phyloP scores from a whole-genome alignment of 2,888 invertebrate species.

The Chouioia cunea region DNA sequence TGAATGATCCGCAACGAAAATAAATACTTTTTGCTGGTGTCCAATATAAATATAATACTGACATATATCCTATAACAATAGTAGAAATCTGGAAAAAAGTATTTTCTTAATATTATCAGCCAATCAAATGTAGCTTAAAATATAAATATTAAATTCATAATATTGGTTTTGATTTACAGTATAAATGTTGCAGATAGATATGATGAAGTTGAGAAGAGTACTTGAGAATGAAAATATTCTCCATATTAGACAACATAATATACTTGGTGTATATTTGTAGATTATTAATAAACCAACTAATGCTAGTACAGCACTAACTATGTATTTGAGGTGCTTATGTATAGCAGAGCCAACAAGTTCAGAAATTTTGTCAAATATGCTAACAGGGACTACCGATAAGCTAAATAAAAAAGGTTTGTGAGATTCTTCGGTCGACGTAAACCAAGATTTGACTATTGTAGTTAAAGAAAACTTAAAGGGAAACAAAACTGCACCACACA shows the following conservation, averaged over 20 bases:
- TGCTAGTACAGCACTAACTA: conserved; percentile 68
- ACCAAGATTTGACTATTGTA: conserved; percentile 83
- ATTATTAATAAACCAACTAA: conserved; percentile 73
- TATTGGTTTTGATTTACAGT: conserved; percentile 65
- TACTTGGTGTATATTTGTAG: conserved; percentile 80
- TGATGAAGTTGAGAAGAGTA: conserved; percentile 70
- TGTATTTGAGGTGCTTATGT: conserved; percentile 73
- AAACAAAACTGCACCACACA: conserved; percentile 97
- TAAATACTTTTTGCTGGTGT: conserved; percentile 76
- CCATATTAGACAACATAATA: conserved; percentile 74
- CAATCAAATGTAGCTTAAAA: background rate
- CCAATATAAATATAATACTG: conserved; percentile 82
- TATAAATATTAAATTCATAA: conserved; percentile 9
- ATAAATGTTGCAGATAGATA: conserved; percentile 72
- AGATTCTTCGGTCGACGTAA: conserved; percentile 77
- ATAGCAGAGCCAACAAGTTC: conserved; percentile 81
- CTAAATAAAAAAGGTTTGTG: conserved; percentile 77
- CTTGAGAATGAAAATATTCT: conserved; percentile 70
- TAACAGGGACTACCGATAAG: conserved; percentile 78
- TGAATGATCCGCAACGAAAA: conserved; percentile 78
- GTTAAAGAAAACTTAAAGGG: conserved; percentile 91
- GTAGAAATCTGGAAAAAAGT: conserved; percentile 75
- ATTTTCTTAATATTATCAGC: background rate
- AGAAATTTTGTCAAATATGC: conserved; percentile 81
- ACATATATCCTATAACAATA: conserved; percentile 78